These are phyloP conservation scores for Lithophane semibrunnea DNA, from an alignment of 2,888 invertebrate species.

Conservation along the genomic window DNA sequence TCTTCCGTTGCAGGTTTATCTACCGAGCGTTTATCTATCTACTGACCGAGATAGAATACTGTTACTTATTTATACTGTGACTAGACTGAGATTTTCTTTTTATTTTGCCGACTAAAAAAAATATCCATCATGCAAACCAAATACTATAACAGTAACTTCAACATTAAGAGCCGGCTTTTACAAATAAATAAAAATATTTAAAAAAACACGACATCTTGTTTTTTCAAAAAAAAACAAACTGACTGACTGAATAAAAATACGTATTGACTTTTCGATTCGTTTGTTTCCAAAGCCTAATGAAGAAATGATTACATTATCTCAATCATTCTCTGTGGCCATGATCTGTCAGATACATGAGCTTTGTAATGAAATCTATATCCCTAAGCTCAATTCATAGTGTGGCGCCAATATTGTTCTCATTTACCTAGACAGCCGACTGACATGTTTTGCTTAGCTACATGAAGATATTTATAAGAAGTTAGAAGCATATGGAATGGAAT, in stretches of 20 bases:
- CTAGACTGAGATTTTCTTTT: too few species aligned
- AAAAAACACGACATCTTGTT: too few species aligned
- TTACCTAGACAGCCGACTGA: constrained; percentile 33
- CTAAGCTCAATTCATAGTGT: constrained; percentile 30
- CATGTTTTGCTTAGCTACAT: constrained; percentile 6
- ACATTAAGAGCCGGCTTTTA: neutral
- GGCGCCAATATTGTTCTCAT: constrained; percentile 55
- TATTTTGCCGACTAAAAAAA: neutral
- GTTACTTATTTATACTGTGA: too few species aligned
- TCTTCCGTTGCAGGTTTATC: too few species aligned
- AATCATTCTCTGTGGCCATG: constrained; percentile 44
- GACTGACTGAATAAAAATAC: neutral
- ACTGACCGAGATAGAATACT: too few species aligned
- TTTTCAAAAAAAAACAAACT: neutral
- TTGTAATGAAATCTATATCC: constrained; percentile 57
- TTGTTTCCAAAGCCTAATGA: constrained; percentile 10
- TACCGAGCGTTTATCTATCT: too few species aligned
- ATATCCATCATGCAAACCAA: neutral
- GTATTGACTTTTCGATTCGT: neutral
- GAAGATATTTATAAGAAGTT: constrained; percentile 12
- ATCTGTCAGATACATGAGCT: constrained; percentile 59
- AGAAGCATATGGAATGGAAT: neutral
- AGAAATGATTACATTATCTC: constrained; percentile 44
- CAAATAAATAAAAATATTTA: too few species aligned
- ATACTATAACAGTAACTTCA: neutral